These are phyloP conservation scores for Argyresthia albistria DNA, from an alignment of 2,888 invertebrate genomes.

Conservation along the genomic window DNA sequence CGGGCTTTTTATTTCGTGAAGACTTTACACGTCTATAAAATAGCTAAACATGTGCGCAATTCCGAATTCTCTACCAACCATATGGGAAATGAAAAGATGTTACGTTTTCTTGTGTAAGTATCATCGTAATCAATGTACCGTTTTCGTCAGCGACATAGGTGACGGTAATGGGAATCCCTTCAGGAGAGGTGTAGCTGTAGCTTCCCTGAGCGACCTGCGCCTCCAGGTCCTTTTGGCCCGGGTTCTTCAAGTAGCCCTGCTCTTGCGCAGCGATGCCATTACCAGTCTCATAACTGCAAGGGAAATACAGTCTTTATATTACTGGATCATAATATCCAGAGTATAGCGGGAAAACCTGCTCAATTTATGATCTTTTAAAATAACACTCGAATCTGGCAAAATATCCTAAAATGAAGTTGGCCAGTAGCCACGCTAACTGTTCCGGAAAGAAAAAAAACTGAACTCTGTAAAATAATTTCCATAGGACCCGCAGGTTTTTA, in stretches of 20 bases:
- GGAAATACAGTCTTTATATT: neutral
- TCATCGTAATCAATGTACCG: constrained; percentile 43
- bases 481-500: too few species aligned
- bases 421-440: too few species aligned
- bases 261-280: constrained; percentile 82
- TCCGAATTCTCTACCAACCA: too few species aligned
- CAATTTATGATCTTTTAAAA: too few species aligned
- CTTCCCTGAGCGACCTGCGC: constrained; percentile 79
- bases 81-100: neutral
- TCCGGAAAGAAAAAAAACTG: too few species aligned
- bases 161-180: constrained; percentile 76
- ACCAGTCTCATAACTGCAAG: constrained; percentile 78
- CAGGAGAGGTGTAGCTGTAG: constrained; percentile 81
- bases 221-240: constrained; percentile 76
- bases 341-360: too few species aligned
- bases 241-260: constrained; percentile 79
- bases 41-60: too few species aligned
- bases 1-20: too few species aligned
- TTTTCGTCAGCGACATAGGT: constrained; percentile 82
- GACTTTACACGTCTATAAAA: too few species aligned
- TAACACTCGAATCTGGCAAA: too few species aligned
- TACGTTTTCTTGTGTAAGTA: neutral
- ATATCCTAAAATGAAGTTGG: too few species aligned
- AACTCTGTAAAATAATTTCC: too few species aligned
- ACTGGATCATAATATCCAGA: neutral